These are phyloP conservation scores for Coenonympha arcania DNA, from an alignment of 2,888 invertebrate genomes.

Conservation along the genomic window DNA sequence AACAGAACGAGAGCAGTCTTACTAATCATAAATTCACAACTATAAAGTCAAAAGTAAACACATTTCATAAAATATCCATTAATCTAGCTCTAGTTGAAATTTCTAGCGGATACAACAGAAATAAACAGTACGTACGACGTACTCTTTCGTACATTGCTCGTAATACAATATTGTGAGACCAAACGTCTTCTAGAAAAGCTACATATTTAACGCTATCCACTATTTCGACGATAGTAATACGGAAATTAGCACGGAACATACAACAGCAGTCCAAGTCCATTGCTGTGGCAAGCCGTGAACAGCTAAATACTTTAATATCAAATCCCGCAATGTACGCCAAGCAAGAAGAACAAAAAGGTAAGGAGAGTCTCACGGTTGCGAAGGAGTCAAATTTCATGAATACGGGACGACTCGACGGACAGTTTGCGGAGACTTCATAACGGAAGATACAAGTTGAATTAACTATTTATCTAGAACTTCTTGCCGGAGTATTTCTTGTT, in stretches of 20 bases:
- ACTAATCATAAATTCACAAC: background rate
- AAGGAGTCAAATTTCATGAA: constrained; percentile 16
- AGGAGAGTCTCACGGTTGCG: background rate
- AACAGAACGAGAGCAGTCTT: background rate
- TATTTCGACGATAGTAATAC: constrained; percentile 3
- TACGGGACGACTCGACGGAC: constrained; percentile 7
- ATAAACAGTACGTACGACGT: constrained; percentile 4
- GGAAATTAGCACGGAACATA: background rate
- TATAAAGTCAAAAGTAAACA: too few relatives aligned
- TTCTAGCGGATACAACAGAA: constrained; percentile 6
- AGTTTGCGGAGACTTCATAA: constrained; percentile 15
- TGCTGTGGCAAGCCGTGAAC: background rate
- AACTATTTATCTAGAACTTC: constrained; percentile 7
- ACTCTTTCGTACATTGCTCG: constrained; percentile 7
- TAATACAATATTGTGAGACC: constrained; percentile 19
- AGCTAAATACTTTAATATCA: background rate
- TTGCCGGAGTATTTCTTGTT: constrained; percentile 2
- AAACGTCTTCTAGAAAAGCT: constrained; percentile 21
- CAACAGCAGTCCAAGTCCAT: constrained; percentile 8
- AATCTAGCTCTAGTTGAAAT: constrained; percentile 11
- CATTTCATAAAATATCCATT: too few relatives aligned
- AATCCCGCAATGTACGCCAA: constrained; percentile 9
- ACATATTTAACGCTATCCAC: constrained; percentile 20
- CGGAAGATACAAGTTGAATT: constrained; percentile 10
- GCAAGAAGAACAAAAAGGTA: background rate